phyloP scores from a whole-genome alignment of 1,140 invertebrate genomes.

The Ceratina japonica region DNA sequence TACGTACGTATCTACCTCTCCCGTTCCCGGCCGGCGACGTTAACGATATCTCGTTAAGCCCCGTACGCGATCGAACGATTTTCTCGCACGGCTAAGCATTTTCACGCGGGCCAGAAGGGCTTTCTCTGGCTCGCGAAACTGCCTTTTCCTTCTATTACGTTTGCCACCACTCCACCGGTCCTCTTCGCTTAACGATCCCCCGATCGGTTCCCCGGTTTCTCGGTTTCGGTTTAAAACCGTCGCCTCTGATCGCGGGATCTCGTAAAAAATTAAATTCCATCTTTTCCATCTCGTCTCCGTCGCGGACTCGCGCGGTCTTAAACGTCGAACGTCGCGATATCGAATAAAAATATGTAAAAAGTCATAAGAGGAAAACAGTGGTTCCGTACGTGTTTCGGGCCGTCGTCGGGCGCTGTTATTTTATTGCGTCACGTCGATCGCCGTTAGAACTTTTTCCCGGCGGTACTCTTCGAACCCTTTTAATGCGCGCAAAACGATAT shows the following conservation, averaged over 20 bases:
- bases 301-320: no score
- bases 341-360: no score
- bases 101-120: slow-evolving; percentile 7
- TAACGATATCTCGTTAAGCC: slow-evolving; percentile 60
- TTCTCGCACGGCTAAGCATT: slow-evolving; percentile 39
- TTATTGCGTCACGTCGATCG: no score
- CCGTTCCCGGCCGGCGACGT: slow-evolving; percentile 49
- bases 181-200: slow-evolving; percentile 24
- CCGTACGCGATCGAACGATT: slow-evolving; percentile 48
- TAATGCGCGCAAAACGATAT: slow-evolving; percentile 22
- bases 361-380: no score
- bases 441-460: not conserved
- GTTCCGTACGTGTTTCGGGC: no score
- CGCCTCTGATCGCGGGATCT: slow-evolving; percentile 28
- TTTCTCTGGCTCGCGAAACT: not conserved
- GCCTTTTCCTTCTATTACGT: slow-evolving; percentile 22
- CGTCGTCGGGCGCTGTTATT: no score
- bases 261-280: not conserved
- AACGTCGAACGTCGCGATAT: no score
- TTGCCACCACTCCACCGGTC: not conserved
- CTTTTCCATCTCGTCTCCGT: no score
- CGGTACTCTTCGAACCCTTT: not conserved
- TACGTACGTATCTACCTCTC: slow-evolving; percentile 33
- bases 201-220: not conserved
- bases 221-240: slow-evolving; percentile 16